Conservation (phyloP, 2,797 vertebrate species). For the Semaprochilodus insignis region DNA sequence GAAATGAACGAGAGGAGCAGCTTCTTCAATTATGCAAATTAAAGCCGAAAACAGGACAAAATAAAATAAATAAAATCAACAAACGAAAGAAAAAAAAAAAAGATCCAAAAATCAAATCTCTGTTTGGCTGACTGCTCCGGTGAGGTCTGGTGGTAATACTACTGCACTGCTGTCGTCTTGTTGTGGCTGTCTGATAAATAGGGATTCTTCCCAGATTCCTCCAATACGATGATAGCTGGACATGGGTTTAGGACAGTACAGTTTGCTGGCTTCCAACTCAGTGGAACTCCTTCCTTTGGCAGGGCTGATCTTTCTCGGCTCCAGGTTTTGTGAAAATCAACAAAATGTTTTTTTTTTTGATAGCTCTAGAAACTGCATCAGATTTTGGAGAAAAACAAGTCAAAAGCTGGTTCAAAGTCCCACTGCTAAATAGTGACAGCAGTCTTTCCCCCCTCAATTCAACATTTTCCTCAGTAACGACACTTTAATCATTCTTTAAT, state of each 20-base stretch:
- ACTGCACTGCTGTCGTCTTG: constrained; percentile 80
- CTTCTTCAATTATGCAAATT: constrained; percentile 66
- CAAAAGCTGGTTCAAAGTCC: constrained; percentile 88
- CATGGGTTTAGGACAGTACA: constrained; percentile 68
- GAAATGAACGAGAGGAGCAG: constrained; percentile 84
- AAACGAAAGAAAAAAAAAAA: constrained; percentile 1
- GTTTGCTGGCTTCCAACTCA: constrained; percentile 92
- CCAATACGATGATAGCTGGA: constrained; percentile 73
- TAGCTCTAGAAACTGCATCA: constrained; percentile 75
- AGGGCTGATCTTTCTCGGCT: constrained; percentile 88
- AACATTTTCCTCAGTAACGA: constrained; percentile 69
- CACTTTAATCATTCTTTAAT: constrained; percentile 73
- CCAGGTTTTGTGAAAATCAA: constrained; percentile 81
- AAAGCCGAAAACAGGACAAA: neutral
- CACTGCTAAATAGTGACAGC: constrained; percentile 86
- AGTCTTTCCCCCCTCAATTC: constrained; percentile 74
- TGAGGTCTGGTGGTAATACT: constrained; percentile 75
- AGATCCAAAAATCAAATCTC: constrained; percentile 57
- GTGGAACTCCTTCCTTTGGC: constrained; percentile 97
- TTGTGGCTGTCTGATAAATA: constrained; percentile 76
- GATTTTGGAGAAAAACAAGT: constrained; percentile 78
- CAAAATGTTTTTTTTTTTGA: constrained; percentile 67
- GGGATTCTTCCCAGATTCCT: constrained; percentile 81
- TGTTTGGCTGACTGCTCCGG: constrained; percentile 80
- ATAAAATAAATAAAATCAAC: neutral